Evolutionary conservation across 2,113 vertebrate species (phyloP).

Genomic region (Limanda limanda): DNA sequence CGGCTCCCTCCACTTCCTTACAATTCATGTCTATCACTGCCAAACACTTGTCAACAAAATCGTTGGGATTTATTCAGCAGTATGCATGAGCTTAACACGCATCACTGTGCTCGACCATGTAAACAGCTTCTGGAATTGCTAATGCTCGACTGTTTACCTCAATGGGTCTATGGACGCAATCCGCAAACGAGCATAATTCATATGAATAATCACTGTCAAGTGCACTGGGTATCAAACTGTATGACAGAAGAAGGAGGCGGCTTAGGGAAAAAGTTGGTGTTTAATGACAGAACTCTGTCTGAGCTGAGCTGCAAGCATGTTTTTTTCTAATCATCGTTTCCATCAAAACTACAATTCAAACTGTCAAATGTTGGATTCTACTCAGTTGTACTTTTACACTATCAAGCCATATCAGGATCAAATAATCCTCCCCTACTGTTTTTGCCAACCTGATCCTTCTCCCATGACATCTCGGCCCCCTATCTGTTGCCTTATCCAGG

Average conservation of each 20-base stretch:
- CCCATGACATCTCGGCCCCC: conserved; percentile 1
- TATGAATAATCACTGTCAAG: conserved; percentile 57
- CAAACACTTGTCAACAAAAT: conserved; percentile 74
- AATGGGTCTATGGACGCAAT: conserved; percentile 56
- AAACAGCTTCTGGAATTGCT: conserved; percentile 70
- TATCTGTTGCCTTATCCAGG: conserved; percentile 35
- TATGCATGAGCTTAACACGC: conserved; percentile 64
- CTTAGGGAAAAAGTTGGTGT: conserved; percentile 19
- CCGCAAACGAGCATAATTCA: conserved; percentile 58
- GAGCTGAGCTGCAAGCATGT: too few species aligned
- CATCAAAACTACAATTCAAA: background rate
- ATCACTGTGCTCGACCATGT: conserved; percentile 65
- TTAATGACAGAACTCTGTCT: background rate
- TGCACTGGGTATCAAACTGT: conserved; percentile 8
- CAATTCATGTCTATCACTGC: conserved; percentile 64
- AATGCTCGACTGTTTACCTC: conserved; percentile 67
- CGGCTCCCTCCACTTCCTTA: conserved; percentile 35
- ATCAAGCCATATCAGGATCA: conserved; percentile 12
- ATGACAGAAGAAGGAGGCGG: conserved; percentile 10
- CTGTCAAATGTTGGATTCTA: background rate
- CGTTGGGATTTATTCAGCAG: conserved; percentile 68
- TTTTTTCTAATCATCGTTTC: background rate
- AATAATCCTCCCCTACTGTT: conserved; percentile 10
- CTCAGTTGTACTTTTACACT: background rate
- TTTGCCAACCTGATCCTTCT: conserved; percentile 22